Conservation (phyloP, 2,797 vertebrate genomes). For the Hydrophis major region DNA sequence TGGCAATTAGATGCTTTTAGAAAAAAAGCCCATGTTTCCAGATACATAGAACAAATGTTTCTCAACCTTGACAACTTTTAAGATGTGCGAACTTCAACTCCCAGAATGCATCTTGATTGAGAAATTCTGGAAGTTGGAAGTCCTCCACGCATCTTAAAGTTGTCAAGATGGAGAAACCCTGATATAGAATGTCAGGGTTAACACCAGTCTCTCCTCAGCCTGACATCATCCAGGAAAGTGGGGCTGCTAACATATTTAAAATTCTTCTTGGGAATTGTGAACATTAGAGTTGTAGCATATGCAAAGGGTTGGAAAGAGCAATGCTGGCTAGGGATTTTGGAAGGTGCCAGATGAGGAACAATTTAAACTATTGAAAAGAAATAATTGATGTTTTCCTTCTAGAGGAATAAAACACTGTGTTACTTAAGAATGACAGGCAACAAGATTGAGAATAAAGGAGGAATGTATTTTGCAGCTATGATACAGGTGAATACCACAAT, state of each 20-base stretch:
- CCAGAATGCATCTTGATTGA: background rate
- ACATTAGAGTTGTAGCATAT: background rate
- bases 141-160: background rate
- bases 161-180: background rate
- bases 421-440: conserved; percentile 86
- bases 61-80: background rate
- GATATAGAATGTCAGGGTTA: background rate
- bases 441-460: conserved; percentile 83
- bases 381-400: conserved; percentile 31
- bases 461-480: conserved; percentile 81
- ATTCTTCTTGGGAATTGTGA: background rate
- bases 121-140: background rate
- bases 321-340: background rate
- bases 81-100: background rate
- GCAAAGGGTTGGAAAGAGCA: background rate
- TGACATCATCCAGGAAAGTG: background rate
- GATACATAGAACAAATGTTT: background rate
- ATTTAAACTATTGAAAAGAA: conserved; percentile 12
- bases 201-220: background rate
- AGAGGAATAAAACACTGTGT: conserved; percentile 78
- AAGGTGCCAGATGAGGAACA: background rate
- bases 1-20: background rate
- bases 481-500: conserved; percentile 81
- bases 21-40: background rate
- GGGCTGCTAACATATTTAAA: background rate